Evolutionary conservation across 2,797 vertebrate genomes (phyloP), one percentile per base, ranked within the genome.

Genomic region (Sebastiscus tertius): DNA sequence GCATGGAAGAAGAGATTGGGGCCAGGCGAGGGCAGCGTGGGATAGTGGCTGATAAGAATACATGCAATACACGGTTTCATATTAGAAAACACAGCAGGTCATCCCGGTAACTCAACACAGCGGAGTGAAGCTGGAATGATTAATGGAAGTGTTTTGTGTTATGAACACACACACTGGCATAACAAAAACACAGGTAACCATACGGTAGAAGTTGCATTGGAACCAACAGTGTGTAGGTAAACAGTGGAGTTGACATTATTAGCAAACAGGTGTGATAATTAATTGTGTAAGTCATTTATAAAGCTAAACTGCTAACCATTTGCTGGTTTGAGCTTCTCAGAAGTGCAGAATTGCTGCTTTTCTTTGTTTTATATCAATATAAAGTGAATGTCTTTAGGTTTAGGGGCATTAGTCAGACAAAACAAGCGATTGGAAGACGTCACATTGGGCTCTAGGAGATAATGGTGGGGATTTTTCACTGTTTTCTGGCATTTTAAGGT

Each of bases 21-120:
- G 85, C 71, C 88, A 88, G 81, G 33, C 3, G 34, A 83, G 85
- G 82, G 76, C 76, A 82, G 62, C 20, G 2, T 66, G 59, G 71
- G 63, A 82, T 52, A 65, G 75, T 31, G 31, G 55, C 82, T 88
- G 93, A 94, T 94, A 92, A 91, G 79, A 88, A 86, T 58, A 86
- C 34, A 80, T 83, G 83, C 70, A 86, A 82, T 88, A 78, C 52
- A 81, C 4, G 66, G 42, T 77, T 91, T 88, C 60, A 88, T 83
- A 91, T 93, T 90, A 91, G 83, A 90, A 91, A 89, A 79, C 86
- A 81, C 93, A 89, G 89, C 75, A 70, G 90, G 93, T 75, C 66
- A 63, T 22, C 24, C 20, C 7, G 60, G 72, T 29, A 68, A 75
- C 65, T 67, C 68, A 75, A 67, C 59, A 39, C 46, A 71, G 69